Percentiles rank a stretch among this genome's conserved stretches.
Conservation (phyloP, 2,113 vertebrate genomes). For the Centropus unirufus region DNA sequence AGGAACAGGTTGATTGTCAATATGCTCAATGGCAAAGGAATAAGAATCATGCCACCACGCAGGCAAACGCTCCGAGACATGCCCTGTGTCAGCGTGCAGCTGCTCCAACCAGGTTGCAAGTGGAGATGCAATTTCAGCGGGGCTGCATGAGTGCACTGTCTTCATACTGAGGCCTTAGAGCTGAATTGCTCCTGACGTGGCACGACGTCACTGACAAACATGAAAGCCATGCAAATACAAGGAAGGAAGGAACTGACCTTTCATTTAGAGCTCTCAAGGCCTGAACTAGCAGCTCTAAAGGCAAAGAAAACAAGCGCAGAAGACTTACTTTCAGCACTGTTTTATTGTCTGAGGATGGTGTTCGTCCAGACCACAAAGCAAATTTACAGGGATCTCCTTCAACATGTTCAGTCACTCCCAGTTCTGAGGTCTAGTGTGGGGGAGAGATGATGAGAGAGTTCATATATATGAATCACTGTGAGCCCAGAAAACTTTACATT, state of each 20-base stretch:
- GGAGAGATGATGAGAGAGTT: constrained; percentile 56
- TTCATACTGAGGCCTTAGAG: not conserved
- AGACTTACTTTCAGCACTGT: constrained; percentile 92
- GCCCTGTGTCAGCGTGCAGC: not conserved
- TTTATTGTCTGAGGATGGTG: constrained; percentile 97
- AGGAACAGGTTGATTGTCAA: not conserved
- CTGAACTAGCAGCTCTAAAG: not conserved
- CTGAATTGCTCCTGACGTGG: not conserved
- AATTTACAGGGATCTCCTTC: constrained; percentile 98
- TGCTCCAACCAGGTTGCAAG: not conserved
- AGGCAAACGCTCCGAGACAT: not conserved
- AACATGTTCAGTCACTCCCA: constrained; percentile 98
- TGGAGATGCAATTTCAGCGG: not conserved
- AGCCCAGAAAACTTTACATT: not conserved
- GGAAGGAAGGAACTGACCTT: not conserved
- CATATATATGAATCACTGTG: not conserved
- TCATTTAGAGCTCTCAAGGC: not conserved
- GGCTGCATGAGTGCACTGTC: not conserved
- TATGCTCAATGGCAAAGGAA: not conserved
- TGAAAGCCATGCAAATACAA: accelerated
- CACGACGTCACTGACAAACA: not conserved
- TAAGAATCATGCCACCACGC: not conserved
- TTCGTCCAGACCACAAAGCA: constrained; percentile 96
- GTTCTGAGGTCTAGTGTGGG: constrained; percentile 90
- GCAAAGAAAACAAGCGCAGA: not conserved